These are phyloP conservation scores for Tragulus kanchil DNA, from an alignment of 2,113 vertebrate species.

Conservation along the genomic window DNA sequence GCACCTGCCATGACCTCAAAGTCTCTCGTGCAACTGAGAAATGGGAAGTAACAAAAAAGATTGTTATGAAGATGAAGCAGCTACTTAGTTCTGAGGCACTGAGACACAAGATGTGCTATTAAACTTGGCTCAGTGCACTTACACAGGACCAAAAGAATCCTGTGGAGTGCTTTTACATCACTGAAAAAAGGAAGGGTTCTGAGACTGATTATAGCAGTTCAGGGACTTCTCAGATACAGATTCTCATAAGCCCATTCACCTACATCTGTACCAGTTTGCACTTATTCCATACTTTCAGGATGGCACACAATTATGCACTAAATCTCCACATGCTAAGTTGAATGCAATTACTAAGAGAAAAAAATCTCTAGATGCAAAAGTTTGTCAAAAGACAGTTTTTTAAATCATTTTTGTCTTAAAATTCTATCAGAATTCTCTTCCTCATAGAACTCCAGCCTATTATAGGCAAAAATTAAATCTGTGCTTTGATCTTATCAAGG, in stretches of 20 bases:
- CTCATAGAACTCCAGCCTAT: neutral
- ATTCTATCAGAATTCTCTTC: slow-evolving; percentile 25
- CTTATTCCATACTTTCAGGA: neutral
- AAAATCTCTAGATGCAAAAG: neutral
- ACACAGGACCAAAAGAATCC: neutral
- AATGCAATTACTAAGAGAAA: slow-evolving; percentile 36
- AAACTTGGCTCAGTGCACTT: neutral
- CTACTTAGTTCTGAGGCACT: neutral
- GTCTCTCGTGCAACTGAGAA: neutral
- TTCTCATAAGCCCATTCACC: neutral
- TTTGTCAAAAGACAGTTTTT: slow-evolving; percentile 6
- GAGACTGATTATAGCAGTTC: neutral
- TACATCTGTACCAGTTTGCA: neutral
- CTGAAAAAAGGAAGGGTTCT: neutral
- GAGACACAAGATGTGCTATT: neutral
- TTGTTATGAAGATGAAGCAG: neutral
- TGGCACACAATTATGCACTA: neutral
- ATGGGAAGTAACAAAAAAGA: neutral
- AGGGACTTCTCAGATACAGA: neutral
- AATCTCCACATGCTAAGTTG: neutral
- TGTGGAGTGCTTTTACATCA: neutral
- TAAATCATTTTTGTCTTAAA: slow-evolving; percentile 14
- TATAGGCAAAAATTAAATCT: slow-evolving; percentile 30
- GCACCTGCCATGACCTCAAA: neutral
- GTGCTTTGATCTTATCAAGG: neutral